phyloP scores from a whole-genome alignment of 2,113 vertebrate species.

The Rhynchopsitta pachyrhyncha region DNA sequence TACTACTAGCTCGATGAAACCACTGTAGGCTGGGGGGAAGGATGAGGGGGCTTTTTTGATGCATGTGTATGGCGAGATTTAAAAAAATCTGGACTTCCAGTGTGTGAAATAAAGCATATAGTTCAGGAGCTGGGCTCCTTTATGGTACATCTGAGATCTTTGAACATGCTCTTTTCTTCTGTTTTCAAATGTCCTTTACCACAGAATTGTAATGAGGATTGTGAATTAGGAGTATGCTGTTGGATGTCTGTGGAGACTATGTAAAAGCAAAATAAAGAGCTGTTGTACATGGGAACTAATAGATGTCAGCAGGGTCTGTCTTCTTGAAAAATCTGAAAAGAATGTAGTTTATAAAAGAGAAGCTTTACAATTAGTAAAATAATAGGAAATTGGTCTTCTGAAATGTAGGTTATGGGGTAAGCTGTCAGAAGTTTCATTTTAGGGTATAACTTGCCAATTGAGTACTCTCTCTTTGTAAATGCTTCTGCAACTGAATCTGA shows the following conservation, averaged over 20 bases:
- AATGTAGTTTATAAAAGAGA: not conserved
- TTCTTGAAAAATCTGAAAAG: not conserved
- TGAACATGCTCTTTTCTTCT: not conserved
- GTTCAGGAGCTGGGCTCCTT: not conserved
- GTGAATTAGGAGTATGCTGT: not conserved
- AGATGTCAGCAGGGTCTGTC: not conserved
- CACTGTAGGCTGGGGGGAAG: no score
- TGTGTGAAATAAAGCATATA: not conserved
- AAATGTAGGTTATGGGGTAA: not conserved
- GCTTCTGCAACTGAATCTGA: not conserved
- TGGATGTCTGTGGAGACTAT: not conserved
- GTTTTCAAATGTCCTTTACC: not conserved
- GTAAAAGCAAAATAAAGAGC: not conserved
- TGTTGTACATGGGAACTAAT: not conserved
- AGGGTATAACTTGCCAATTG: not conserved
- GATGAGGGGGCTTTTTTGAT: not conserved
- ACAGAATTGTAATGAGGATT: not conserved
- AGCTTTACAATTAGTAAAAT: not conserved
- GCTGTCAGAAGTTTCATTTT: not conserved
- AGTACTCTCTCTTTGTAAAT: not conserved
- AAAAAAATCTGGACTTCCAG: not conserved
- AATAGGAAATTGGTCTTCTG: not conserved
- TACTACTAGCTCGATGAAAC: no score
- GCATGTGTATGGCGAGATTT: not conserved
- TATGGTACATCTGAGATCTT: not conserved